Conservation (phyloP, 2,888 invertebrate genomes). For the Megamerina dolium region DNA sequence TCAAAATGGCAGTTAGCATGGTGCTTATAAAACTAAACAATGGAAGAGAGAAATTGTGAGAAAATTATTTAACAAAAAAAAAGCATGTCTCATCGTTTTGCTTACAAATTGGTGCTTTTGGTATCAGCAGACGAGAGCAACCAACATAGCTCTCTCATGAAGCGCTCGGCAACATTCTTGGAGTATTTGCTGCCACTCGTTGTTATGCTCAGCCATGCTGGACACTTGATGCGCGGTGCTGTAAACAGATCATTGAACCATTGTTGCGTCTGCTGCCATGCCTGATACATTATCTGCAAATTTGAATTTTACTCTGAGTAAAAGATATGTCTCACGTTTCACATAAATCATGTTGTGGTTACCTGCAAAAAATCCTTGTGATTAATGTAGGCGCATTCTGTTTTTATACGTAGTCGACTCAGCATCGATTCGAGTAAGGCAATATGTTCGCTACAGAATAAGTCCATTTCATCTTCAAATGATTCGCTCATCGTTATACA, state of each 20-base stretch:
- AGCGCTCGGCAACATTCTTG: constrained; percentile 50
- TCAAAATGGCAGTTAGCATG: constrained; percentile 78
- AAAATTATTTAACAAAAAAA: constrained; percentile 1
- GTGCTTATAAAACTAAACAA: constrained; percentile 82
- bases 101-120: constrained; percentile 80
- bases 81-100: background rate
- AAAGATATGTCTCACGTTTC: no score
- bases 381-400: constrained; percentile 60
- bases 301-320: no score
- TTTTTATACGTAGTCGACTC: constrained; percentile 61
- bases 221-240: constrained; percentile 60
- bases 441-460: constrained; percentile 75
- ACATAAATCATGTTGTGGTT: constrained; percentile 21
- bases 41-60: no score
- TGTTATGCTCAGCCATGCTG: constrained; percentile 61
- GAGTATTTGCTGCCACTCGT: constrained; percentile 45
- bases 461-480: constrained; percentile 61
- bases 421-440: constrained; percentile 67
- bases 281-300: constrained; percentile 52
- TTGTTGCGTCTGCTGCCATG: constrained; percentile 47
- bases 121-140: constrained; percentile 68
- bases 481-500: constrained; percentile 56
- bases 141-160: constrained; percentile 58
- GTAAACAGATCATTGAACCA: constrained; percentile 64
- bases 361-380: constrained; percentile 52